Conservation (phyloP, 2,797 vertebrate species). For the Molothrus aeneus region DNA sequence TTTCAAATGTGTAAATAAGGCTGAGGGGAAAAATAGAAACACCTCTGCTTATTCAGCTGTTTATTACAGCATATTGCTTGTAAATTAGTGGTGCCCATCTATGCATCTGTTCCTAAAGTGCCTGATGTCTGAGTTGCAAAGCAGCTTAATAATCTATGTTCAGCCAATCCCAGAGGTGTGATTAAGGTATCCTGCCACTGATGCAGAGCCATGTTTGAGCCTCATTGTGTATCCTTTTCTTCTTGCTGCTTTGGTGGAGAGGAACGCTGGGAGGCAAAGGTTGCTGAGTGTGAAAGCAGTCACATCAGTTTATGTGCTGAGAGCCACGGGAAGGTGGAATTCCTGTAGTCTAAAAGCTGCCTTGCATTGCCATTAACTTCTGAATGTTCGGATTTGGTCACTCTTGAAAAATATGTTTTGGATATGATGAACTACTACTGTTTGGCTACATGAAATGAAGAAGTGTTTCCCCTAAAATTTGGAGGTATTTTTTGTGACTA, state of each 20-base stretch:
- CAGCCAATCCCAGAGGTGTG: background rate
- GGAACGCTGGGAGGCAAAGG: background rate
- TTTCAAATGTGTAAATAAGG: slow-evolving; percentile 13
- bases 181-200: background rate
- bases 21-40: background rate
- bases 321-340: background rate
- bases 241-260: background rate
- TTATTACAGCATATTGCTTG: slow-evolving; percentile 12
- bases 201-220: background rate
- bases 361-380: background rate
- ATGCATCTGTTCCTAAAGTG: slow-evolving; percentile 9
- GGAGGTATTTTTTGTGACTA: background rate
- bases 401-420: background rate
- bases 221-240: background rate
- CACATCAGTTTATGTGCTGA: background rate
- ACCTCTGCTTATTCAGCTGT: background rate
- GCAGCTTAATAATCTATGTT: background rate
- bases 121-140: background rate
- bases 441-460: background rate
- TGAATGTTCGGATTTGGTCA: background rate
- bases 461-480: background rate
- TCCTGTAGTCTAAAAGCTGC: background rate
- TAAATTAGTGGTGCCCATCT: background rate
- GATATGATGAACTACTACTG: background rate
- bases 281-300: background rate